Evolutionary conservation across 2,888 invertebrate species (phyloP), one percentile per base, ranked within the genome.

Genomic region (Leptinotarsa tumamoca): DNA sequence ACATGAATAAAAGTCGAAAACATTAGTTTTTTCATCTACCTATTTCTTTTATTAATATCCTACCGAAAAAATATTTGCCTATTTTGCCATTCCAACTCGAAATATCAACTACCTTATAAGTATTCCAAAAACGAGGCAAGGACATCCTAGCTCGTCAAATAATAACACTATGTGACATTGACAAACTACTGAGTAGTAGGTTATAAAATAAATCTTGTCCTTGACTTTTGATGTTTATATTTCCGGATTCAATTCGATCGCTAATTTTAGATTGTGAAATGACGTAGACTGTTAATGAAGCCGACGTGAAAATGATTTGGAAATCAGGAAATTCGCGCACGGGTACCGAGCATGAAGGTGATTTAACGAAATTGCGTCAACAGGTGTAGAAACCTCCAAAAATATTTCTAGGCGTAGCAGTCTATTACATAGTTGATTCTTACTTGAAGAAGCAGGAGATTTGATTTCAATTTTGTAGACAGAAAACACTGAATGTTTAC

Each of bases 181-280:
- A 33, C 63, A 63, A 63, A 63, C 27, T 15, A 61, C 43, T 13
- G 10, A 43, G 10, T 43, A 43, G 10, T 43, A 10, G 43, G 43
- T n/a, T 43, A 63, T 63, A 27, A 63, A 63, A 63, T 63, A 63
- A 63, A 63, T 63, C 63, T n/a, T 63, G 63, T 63, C 63, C 63
- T 63, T 63, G 63, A 63, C 63, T 63, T 63, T 63, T 33, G 63
- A 33, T 43, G 63, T 43, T 33, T 15, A 63, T 63, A 63, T 63
- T 63, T 63, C 63, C 63, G 63, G 63, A 63, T 63, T 63, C 63
- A 63, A 15, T 43, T 63, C 18, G 63, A 3, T 43, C 3, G 63
- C 63, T 63, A 63, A 63, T 43, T 63, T 63, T 63, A 63, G 63
- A 63, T 27, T 43, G n/a, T 3, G 17, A 63, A 43, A 43, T 63